phyloP scores from a whole-genome alignment of 2,888 invertebrate genomes.

The Euzophera pinguis region DNA sequence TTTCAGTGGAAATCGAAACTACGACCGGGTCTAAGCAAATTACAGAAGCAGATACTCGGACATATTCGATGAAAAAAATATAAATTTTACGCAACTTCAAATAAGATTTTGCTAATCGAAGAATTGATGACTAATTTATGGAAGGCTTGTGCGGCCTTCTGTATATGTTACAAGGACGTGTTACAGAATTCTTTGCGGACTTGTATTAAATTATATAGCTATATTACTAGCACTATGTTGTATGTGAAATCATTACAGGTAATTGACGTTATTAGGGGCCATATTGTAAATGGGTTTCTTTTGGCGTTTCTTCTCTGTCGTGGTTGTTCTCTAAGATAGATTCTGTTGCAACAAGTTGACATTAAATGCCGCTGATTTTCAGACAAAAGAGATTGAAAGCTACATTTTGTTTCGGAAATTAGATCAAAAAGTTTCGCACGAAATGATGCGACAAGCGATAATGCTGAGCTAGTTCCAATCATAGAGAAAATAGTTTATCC shows the following conservation, averaged over 20 bases:
- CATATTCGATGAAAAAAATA: no score
- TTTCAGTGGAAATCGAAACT: no score
- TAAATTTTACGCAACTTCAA: constrained; percentile 9
- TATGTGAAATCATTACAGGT: background rate
- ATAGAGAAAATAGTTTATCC: no score
- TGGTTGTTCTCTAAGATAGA: background rate
- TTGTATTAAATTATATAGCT: constrained; percentile 5
- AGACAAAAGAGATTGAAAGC: no score
- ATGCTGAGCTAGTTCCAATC: no score
- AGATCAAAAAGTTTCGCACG: no score
- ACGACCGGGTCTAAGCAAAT: no score
- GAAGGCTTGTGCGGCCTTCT: constrained; percentile 4
- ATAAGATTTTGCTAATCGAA: constrained; percentile 10
- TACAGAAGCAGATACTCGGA: no score
- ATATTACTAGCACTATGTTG: background rate
- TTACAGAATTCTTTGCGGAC: constrained; percentile 9
- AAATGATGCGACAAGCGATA: no score
- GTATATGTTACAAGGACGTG: constrained; percentile 12
- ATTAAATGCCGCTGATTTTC: no score
- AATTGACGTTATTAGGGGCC: background rate
- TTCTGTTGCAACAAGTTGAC: background rate
- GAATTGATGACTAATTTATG: constrained; percentile 6
- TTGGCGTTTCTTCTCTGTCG: background rate
- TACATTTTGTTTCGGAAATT: no score
- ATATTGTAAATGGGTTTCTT: background rate